Evolutionary conservation across 2,113 vertebrate species (phyloP), one percentile per base, ranked within the genome.

Genomic region (Bufo gargarizans): DNA sequence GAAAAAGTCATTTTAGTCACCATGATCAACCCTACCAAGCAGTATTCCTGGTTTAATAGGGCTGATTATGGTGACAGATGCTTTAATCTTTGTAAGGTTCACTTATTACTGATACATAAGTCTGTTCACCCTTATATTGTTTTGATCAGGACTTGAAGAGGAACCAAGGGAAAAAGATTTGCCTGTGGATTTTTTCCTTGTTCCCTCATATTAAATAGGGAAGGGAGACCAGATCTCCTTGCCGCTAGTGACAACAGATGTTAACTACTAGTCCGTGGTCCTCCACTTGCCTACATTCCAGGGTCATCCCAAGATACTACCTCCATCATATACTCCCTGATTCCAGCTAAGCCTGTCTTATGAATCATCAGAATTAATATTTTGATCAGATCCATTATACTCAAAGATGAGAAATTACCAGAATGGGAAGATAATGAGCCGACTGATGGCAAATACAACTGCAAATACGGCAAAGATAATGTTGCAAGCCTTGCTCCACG

Each of bases 341-440:
- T 47, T 74, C 43, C 71, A 49, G 43, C 14, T 16, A 45, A 45
- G 13, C 33, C 69, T 49, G 19, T 9, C 71, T 47, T 74, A 47
- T 7, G 19, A 74, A 77, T 3, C 4, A n/a, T 53, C 72, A 4
- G n/a, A 20, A 56, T 33, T 58, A 22, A 33, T 58, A 58, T 43
- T 17, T 10, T 17, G 56, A 80, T 33, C 53, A 10, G 4, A 77
- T 80, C 0, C 8, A 4, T 8, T 43, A 58, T 3, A 49, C 16
- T 8, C 14, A 14, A 13, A 9, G 55, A 58, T 43, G 13, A 16
- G 33, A n/a, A 33, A 94, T 93, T 92, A 96, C 96, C 96, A 96
- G 87, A 96, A 95, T 1, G 96, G 96, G 89, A 95, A 96, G 90
- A 96, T 93, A 84, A 96, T 83, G 19, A 96, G 93, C 9, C 96